Evolutionary conservation across 2,888 invertebrate genomes (phyloP).

Genomic region (Drosophila helvetica): DNA sequence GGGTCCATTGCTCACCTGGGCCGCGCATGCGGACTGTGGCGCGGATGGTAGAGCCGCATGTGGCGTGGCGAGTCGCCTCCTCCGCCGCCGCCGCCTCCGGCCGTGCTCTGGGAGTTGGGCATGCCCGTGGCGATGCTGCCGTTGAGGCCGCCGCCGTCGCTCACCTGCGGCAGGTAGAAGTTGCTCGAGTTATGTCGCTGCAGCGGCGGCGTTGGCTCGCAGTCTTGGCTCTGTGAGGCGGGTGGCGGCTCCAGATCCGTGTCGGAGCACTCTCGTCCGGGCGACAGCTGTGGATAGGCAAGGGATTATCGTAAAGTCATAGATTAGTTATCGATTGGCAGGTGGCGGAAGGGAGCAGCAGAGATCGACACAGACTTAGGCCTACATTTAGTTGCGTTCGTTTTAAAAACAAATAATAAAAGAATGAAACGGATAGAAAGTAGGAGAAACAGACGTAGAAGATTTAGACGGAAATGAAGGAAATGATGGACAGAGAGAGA

Average conservation of each 20-base stretch:
- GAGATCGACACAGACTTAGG: constrained; percentile 49
- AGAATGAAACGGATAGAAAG: constrained; percentile 7
- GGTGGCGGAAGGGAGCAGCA: background rate
- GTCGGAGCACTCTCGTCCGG: constrained; percentile 92
- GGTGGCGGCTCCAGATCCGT: constrained; percentile 95
- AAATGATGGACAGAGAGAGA: background rate
- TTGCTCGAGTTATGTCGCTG: constrained; percentile 94
- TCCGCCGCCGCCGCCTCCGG: constrained; percentile 64
- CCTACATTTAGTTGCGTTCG: constrained; percentile 47
- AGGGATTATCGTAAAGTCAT: background rate
- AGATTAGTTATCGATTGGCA: constrained; percentile 20
- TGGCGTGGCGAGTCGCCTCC: constrained; percentile 85
- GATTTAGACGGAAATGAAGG: background rate
- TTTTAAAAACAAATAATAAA: constrained; percentile 24
- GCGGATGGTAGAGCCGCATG: constrained; percentile 84
- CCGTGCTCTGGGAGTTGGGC: constrained; percentile 42
- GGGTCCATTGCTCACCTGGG: constrained; percentile 85
- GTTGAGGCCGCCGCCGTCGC: constrained; percentile 67
- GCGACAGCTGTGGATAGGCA: constrained; percentile 87
- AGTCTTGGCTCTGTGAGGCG: constrained; percentile 95
- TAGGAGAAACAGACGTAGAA: constrained; percentile 9
- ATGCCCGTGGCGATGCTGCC: constrained; percentile 73
- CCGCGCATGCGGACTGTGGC: constrained; percentile 92
- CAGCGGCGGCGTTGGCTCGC: constrained; percentile 95
- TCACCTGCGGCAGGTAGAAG: constrained; percentile 91